Base-by-base conservation (phyloP, 1,140 invertebrate species). In the Metaphire vulgaris region DNA sequence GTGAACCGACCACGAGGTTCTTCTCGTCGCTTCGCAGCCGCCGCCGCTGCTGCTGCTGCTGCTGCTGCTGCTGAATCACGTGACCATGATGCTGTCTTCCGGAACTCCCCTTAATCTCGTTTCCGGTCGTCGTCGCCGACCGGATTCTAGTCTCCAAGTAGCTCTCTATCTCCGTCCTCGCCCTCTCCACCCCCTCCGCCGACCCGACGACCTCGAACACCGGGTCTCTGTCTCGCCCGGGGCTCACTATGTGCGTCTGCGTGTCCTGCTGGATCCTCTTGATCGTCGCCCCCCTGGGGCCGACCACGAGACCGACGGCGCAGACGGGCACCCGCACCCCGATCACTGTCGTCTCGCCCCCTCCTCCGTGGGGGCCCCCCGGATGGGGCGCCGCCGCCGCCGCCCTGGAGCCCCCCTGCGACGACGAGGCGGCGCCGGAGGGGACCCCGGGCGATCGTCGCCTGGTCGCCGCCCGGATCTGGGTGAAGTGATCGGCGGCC, bases 211-310 rank as follows among this genome's bases (percentile, higher is more conserved):
- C 78, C 74, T 74, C 97, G 87, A 99, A 99, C 1, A 99, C 95
- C 0, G 97, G 97, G 85, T 99, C 96, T 87, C 97, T 97, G 85
- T 99, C 97, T 65, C 97, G 90, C 73, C 93, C 96, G 2, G 97
- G 97, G 0, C 97, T 99, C 71, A 99, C 96, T 82, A 99, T 99
- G 88, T 99, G 99, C 1, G 97, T 99, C 83, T 96, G 93, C 85
- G 99, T 97, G 85, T 99, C 97, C 84, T 99, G 99, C 80, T 97
- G 91, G 85, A 98, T 98, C 80, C 96, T 91, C 87, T 99, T 99
- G 87, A 99, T 99, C 72, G 97, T 99, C 30, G 96, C 96, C 34
- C 97, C 97, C 86, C 99, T 99, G 1, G 97, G 97, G 0, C 97
- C 97, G 41, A 99, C 97, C 0, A 99, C 97, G 76, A 99, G 89